phyloP scores from a whole-genome alignment of 2,113 vertebrate genomes.

The Ascaphus truei region DNA sequence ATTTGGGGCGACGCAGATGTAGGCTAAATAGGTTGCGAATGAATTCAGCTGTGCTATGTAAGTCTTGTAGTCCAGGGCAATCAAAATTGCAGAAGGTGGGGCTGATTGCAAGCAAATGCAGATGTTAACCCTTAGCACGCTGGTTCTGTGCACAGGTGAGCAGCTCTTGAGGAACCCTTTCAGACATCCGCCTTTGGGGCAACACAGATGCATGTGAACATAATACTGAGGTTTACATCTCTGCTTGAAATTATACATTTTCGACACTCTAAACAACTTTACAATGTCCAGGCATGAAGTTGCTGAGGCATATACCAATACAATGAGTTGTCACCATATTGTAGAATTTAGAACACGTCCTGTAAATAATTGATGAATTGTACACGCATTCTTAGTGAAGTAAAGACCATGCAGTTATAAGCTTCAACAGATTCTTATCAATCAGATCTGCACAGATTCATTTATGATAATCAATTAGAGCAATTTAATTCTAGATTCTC shows the following conservation, averaged over 20 bases:
- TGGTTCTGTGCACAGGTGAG: no score
- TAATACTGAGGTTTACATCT: background rate
- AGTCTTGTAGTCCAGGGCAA: no score
- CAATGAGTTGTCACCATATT: constrained; percentile 2
- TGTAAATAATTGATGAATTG: constrained; percentile 25
- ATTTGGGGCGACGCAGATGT: no score
- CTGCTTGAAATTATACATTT: background rate
- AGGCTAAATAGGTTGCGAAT: no score
- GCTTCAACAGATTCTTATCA: constrained; percentile 27
- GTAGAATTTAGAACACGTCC: background rate
- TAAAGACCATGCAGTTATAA: constrained; percentile 18
- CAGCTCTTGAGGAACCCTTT: no score
- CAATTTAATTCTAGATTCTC: constrained; percentile 28
- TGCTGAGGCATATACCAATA: constrained; percentile 19
- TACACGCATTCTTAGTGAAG: constrained; percentile 24
- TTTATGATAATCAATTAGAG: constrained; percentile 35
- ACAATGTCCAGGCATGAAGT: constrained; percentile 12
- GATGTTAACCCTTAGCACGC: no score
- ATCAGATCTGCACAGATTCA: constrained; percentile 35
- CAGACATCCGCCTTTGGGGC: no score
- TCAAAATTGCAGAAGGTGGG: no score
- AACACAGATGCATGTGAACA: no score
- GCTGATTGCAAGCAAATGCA: no score
- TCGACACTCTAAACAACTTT: background rate
- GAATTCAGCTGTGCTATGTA: no score